phyloP scores from a whole-genome alignment of 2,113 vertebrate species.

The Myrmecophaga tridactyla region DNA sequence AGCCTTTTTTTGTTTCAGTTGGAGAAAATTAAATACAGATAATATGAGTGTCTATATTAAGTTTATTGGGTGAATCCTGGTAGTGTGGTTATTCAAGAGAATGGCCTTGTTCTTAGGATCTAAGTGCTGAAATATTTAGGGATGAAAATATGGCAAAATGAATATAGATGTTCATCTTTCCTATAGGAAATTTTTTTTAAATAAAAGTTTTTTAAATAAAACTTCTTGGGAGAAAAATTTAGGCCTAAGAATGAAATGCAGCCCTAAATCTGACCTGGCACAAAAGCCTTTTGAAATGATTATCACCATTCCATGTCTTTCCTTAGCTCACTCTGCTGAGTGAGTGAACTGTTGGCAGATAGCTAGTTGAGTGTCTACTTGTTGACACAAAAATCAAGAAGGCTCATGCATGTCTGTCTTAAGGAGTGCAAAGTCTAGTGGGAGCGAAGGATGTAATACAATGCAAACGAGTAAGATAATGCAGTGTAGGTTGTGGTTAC shows the following conservation, averaged over 20 bases:
- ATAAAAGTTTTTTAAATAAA: constrained; percentile 21
- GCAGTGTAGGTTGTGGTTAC: background rate
- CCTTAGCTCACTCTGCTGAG: background rate
- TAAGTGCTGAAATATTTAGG: background rate
- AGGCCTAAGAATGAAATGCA: background rate
- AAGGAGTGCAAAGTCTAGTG: background rate
- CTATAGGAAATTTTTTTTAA: background rate
- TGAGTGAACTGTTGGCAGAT: background rate
- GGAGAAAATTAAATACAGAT: background rate
- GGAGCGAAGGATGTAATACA: background rate
- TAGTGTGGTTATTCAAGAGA: background rate
- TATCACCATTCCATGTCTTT: background rate
- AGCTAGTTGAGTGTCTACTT: background rate
- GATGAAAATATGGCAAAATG: background rate
- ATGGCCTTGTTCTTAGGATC: background rate
- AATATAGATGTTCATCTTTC: background rate
- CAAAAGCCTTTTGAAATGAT: background rate
- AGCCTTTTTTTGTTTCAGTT: background rate
- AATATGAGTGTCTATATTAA: background rate
- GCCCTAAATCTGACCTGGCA: background rate
- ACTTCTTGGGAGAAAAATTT: background rate
- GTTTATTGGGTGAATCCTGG: background rate
- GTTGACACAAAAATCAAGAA: background rate
- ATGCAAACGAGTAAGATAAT: background rate
- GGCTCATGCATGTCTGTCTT: background rate